These are phyloP conservation scores for Carassius gibelio DNA, from an alignment of 2,113 vertebrate species.

Conservation along the genomic window DNA sequence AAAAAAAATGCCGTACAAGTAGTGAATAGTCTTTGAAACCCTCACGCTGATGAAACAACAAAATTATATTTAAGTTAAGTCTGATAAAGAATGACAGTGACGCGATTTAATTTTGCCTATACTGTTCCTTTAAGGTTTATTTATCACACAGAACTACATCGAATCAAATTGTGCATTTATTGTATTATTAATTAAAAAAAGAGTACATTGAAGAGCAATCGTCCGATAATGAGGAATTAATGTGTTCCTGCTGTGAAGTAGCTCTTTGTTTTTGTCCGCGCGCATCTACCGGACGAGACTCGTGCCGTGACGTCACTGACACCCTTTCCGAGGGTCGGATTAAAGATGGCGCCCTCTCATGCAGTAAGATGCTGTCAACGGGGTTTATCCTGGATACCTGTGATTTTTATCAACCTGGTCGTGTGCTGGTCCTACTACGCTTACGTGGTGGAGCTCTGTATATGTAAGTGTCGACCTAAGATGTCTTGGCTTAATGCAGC, in stretches of 20 bases:
- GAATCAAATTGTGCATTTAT: background rate
- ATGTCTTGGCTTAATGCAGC: background rate
- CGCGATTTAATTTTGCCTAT: background rate
- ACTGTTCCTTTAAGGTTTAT: background rate
- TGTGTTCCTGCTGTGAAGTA: background rate
- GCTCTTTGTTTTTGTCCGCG: slow-evolving; percentile 30
- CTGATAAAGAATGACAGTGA: background rate
- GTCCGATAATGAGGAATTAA: background rate
- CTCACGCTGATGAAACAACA: background rate
- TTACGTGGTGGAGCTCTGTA: slow-evolving; percentile 92
- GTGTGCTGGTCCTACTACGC: slow-evolving; percentile 96
- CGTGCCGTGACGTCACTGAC: slow-evolving; percentile 26
- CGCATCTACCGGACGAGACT: background rate
- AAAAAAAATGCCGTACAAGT: too few relatives aligned
- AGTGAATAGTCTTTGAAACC: background rate
- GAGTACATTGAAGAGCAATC: background rate
- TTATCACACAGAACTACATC: background rate
- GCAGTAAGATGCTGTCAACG: slow-evolving; percentile 92
- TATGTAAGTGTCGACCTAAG: slow-evolving; percentile 81
- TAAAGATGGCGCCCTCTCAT: slow-evolving; percentile 92
- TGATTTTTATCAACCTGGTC: slow-evolving; percentile 91
- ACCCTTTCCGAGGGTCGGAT: slow-evolving; percentile 34
- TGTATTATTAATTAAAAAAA: background rate
- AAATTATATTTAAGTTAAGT: background rate
- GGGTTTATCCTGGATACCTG: slow-evolving; percentile 91